Percentiles rank a stretch among this genome's conserved stretches.
phyloP scores from a whole-genome alignment of 2,888 invertebrate genomes.

The Lepidocyrtinus sp. region DNA sequence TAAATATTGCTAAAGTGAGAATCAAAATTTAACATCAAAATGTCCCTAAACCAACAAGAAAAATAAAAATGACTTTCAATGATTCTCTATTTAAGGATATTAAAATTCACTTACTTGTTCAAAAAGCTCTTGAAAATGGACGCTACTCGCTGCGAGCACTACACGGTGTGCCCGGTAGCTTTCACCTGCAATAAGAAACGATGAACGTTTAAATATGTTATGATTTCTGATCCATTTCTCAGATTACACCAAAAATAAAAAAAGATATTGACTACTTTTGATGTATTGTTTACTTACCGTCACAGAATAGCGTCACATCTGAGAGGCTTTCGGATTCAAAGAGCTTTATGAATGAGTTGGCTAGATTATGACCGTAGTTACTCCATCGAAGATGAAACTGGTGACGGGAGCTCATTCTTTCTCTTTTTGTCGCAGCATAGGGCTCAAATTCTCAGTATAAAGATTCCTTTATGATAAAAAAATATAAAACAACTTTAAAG shows the following conservation, averaged over 20 bases:
- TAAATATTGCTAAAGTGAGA: too few species aligned
- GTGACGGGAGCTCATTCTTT: constrained; percentile 90
- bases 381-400: constrained; percentile 97
- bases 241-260: constrained; percentile 22
- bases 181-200: constrained; percentile 79
- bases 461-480: constrained; percentile 36
- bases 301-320: constrained; percentile 93
- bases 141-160: constrained; percentile 93
- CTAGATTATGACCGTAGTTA: constrained; percentile 94
- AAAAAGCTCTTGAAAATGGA: constrained; percentile 92
- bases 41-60: too few species aligned
- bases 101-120: constrained; percentile 75
- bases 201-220: constrained; percentile 27
- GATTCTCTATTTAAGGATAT: background rate
- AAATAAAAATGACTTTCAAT: too few species aligned
- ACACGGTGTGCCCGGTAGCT: constrained; percentile 93
- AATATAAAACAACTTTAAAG: background rate
- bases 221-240: constrained; percentile 1
- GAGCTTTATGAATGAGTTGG: constrained; percentile 91
- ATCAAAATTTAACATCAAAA: too few species aligned
- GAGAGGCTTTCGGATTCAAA: constrained; percentile 94
- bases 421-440: constrained; percentile 63
- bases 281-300: constrained; percentile 86
- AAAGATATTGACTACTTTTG: constrained; percentile 4
- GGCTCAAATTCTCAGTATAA: constrained; percentile 51